A percentile compares a stretch with the other conserved stretches of the same genome.
Evolutionary conservation across 2,797 vertebrate species (phyloP).

Genomic region (Phrynocephalus vlangalii): DNA sequence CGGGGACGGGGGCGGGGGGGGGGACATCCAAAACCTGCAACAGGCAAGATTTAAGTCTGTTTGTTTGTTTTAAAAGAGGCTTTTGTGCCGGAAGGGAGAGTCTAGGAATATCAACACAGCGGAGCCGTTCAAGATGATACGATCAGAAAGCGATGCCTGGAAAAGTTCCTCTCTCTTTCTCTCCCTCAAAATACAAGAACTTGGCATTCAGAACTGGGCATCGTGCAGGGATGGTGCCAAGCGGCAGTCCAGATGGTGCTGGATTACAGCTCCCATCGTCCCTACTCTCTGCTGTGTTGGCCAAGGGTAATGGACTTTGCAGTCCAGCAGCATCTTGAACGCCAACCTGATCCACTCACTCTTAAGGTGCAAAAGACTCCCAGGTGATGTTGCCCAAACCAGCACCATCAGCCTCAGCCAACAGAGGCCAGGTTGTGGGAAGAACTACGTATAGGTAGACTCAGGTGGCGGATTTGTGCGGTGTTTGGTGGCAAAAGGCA

Average conservation of each 20-base stretch:
- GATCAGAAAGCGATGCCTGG: slow-evolving; percentile 71
- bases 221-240: too few relatives aligned
- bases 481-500: too few relatives aligned
- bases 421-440: too few relatives aligned
- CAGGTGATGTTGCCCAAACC: too few relatives aligned
- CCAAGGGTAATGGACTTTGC: neutral
- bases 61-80: slow-evolving; percentile 57
- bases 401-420: too few relatives aligned
- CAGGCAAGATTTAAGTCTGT: slow-evolving; percentile 53
- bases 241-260: neutral
- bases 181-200: neutral
- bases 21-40: slow-evolving; percentile 43
- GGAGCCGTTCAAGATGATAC: slow-evolving; percentile 34
- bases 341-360: too few relatives aligned
- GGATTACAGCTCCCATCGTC: neutral
- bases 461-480: too few relatives aligned
- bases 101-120: slow-evolving; percentile 28
- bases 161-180: slow-evolving; percentile 23
- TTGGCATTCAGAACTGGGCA: neutral
- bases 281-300: neutral
- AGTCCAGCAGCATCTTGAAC: neutral
- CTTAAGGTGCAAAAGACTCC: too few relatives aligned
- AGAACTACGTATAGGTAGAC: neutral
- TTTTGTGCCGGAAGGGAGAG: slow-evolving; percentile 60
- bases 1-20: too few relatives aligned